These are phyloP conservation scores for Cryptops parisi DNA, from an alignment of 2,888 invertebrate species.

Conservation along the genomic window DNA sequence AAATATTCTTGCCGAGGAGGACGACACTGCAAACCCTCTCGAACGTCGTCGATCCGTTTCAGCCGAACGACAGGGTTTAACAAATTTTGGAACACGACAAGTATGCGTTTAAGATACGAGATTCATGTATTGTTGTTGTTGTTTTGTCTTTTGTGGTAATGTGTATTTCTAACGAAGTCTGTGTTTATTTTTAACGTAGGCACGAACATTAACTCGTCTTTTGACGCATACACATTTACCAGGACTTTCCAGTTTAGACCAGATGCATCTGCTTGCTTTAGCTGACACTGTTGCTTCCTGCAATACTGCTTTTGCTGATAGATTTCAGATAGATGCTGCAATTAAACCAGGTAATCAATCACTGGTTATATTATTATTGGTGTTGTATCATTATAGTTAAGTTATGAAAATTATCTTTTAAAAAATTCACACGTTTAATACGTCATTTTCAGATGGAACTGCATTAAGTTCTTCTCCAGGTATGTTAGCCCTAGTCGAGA, in stretches of 20 bases:
- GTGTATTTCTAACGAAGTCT: neutral
- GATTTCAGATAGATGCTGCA: conserved; percentile 54
- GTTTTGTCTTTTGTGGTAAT: neutral
- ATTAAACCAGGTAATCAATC: conserved; percentile 24
- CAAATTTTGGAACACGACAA: conserved; percentile 79
- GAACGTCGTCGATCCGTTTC: conserved; percentile 16
- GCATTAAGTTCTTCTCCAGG: conserved; percentile 3
- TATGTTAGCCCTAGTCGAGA: no score
- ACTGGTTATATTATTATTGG: neutral
- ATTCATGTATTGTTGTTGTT: conserved; percentile 2
- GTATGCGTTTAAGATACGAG: no score
- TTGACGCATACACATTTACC: conserved; percentile 91
- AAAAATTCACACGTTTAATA: no score
- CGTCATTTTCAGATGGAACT: neutral
- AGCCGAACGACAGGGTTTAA: conserved; percentile 26
- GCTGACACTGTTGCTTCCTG: conserved; percentile 96
- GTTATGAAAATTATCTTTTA: neutral
- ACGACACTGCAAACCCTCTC: conserved; percentile 27
- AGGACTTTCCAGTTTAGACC: conserved; percentile 88
- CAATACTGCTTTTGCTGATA: conserved; percentile 60
- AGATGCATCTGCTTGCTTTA: conserved; percentile 97
- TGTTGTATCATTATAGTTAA: neutral
- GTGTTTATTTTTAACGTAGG: conserved; percentile 29
- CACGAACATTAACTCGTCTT: conserved; percentile 67
- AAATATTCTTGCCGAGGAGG: conserved; percentile 40